Evolutionary conservation across 2,888 invertebrate species (phyloP).

Genomic region (Metacarcinus magister): DNA sequence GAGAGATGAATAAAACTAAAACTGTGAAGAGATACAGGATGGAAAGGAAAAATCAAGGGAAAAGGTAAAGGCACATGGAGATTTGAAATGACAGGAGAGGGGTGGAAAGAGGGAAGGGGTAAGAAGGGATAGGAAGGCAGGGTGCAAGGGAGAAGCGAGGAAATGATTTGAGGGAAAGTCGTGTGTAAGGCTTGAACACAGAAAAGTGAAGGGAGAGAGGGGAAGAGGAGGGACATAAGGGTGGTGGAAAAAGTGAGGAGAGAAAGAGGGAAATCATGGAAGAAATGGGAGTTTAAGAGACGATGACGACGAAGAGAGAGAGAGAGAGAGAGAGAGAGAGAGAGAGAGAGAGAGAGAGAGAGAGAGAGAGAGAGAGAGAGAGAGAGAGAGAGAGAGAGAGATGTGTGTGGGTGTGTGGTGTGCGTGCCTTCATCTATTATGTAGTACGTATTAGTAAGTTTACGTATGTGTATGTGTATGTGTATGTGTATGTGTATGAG

Average conservation of each 20-base stretch:
- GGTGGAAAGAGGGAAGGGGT: neutral
- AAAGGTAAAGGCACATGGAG: too few relatives aligned
- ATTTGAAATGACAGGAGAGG: too few relatives aligned
- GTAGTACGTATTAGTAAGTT: neutral
- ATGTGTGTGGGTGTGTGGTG: neutral
- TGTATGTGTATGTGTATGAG: neutral
- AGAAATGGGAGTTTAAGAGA: neutral
- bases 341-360: neutral
- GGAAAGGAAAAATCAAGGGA: neutral
- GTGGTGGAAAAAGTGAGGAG: too few relatives aligned
- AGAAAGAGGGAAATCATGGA: slow-evolving; percentile 51
- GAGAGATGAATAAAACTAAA: neutral
- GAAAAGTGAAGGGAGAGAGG: neutral
- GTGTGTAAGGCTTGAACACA: neutral
- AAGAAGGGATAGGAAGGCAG: neutral
- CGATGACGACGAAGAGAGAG: neutral
- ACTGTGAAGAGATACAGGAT: neutral
- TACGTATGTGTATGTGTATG: neutral
- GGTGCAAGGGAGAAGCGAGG: neutral
- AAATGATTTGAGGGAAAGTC: neutral
- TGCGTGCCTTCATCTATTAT: neutral
- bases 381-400: neutral
- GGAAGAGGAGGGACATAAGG: too few relatives aligned
- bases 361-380: neutral
- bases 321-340: neutral